Evolutionary conservation across 2,797 vertebrate species (phyloP), one percentile per base, ranked within the genome.

Genomic region (Brachyrhaphis roseni): DNA sequence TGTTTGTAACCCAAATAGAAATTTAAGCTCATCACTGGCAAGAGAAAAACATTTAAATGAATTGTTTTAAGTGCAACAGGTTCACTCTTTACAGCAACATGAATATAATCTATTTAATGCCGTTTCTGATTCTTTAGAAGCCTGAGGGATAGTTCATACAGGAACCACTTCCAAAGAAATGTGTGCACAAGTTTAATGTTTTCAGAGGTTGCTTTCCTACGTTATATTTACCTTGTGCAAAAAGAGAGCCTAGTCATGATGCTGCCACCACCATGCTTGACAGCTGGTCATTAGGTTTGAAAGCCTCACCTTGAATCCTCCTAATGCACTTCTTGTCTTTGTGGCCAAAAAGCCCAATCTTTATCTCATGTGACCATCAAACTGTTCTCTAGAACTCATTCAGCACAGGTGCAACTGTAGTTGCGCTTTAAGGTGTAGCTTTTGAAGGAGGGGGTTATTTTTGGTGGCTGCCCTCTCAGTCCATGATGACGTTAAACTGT

Each of bases 221-320:
- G 26, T 70, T 41, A 43, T 39, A 26, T 43, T 23, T 11, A 13
- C 2, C 8, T 43, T 13, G 23, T 6, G 1, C 18, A 43, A 23
- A 68, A 41, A 41, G 4, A 43, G 66, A 70, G 20, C 66, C 39
- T 43, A n/a, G 23, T n/a, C 45, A 79, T 74, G 45, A 74, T 74
- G 34, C 34, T 51, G 64, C 47, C 55, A n/a, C 66, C 75, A 39
- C 23, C 68, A 23, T 73, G 34, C 11, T 64, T 46, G 26, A 36
- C 43, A 74, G 55, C 28, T 13, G 55, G 71, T 64, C 11, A 49
- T 62, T 49, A 28, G 10, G 28, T 41, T n/a, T 53, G 49, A 74
- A 74, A n/a, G 49, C 31, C 72, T 73, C 31, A 51, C 28, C 46
- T 51, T 31, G 28, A 73, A 20, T 34, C 45, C n/a, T 46, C 5